A percentile compares a stretch with the other conserved stretches of the same genome.
Evolutionary conservation across 2,888 invertebrate genomes (phyloP).

Genomic region (Limnephilus marmoratus): DNA sequence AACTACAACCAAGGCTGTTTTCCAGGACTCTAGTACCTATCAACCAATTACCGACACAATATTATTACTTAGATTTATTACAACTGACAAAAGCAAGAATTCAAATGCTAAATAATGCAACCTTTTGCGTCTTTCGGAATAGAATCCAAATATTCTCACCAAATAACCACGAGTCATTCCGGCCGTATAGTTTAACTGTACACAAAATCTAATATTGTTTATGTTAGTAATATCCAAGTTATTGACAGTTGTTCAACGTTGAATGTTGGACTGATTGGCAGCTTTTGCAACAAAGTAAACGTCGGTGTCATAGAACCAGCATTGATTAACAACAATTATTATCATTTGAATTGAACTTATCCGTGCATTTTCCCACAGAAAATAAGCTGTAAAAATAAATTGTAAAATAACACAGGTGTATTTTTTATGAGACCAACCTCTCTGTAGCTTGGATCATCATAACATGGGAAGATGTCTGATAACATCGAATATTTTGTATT

Average conservation of each 20-base stretch:
- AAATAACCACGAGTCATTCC: conserved; percentile 6
- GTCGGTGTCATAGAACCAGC: neutral
- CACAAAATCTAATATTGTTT: conserved; percentile 25
- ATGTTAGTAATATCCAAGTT: conserved; percentile 6
- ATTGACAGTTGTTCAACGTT: conserved; percentile 18
- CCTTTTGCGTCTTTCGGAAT: neutral
- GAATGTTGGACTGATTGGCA: neutral
- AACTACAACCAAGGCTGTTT: neutral
- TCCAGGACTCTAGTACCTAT: neutral
- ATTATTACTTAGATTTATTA: neutral
- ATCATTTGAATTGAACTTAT: neutral
- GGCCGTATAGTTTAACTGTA: neutral
- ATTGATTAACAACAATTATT: neutral
- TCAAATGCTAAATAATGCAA: neutral
- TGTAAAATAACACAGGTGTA: neutral
- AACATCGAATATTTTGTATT: neutral
- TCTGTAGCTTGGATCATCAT: neutral
- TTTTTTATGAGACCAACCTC: neutral
- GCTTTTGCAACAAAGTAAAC: neutral
- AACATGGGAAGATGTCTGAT: neutral
- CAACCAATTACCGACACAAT: neutral
- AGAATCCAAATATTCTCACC: conserved; percentile 14
- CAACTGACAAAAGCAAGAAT: neutral
- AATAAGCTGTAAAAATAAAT: neutral
- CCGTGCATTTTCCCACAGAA: neutral